Evolutionary conservation across 2,797 vertebrate genomes (phyloP).

Genomic region (Tamandua tetradactyla): DNA sequence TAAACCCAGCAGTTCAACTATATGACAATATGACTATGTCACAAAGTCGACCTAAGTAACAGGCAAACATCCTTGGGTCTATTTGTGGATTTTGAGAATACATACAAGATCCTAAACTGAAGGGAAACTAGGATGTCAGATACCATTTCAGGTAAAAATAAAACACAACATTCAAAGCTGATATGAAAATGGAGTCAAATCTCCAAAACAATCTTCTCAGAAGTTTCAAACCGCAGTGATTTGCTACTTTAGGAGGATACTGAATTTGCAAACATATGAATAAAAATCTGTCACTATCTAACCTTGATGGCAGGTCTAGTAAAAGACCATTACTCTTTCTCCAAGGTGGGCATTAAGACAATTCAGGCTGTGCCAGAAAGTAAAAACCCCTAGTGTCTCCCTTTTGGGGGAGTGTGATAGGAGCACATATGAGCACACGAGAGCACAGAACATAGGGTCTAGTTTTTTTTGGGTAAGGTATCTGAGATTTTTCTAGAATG

Average conservation of each 20-base stretch:
- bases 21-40: background rate
- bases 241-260: background rate
- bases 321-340: background rate
- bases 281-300: background rate
- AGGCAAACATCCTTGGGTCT: background rate
- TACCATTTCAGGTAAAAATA: background rate
- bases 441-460: background rate
- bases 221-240: background rate
- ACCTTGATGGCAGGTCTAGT: background rate
- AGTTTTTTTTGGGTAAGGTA: background rate
- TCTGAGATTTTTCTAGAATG: constrained; percentile 29
- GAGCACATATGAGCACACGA: too few relatives aligned
- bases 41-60: background rate
- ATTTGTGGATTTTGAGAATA: background rate
- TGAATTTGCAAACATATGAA: background rate
- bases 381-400: background rate
- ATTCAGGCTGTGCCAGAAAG: background rate
- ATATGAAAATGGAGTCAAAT: background rate
- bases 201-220: background rate
- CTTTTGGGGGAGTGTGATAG: background rate
- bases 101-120: background rate
- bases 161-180: background rate
- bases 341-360: background rate
- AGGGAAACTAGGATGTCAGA: background rate
- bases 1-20: background rate